Conservation (phyloP, 2,113 vertebrate genomes). For the Pampusana beccarii region DNA sequence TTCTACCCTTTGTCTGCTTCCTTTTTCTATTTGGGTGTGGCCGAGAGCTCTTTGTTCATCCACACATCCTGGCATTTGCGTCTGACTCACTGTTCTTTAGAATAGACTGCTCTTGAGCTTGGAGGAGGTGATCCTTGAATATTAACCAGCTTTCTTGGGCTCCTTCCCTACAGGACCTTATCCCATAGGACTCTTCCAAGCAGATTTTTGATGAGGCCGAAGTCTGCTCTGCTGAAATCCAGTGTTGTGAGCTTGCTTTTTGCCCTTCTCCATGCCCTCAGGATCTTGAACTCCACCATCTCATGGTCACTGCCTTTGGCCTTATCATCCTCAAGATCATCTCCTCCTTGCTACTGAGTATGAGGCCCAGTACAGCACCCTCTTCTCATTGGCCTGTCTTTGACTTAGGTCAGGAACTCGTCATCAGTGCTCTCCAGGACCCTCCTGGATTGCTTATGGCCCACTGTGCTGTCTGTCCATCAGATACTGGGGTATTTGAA, state of each 20-base stretch:
- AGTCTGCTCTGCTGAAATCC: neutral
- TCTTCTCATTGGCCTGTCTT: neutral
- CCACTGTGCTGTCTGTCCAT: neutral
- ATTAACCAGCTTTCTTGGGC: neutral
- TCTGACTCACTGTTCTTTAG: neutral
- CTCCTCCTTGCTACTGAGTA: neutral
- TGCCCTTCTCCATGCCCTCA: neutral
- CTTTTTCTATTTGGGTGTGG: too few relatives aligned
- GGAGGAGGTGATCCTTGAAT: neutral
- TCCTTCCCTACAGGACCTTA: neutral
- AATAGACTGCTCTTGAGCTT: neutral
- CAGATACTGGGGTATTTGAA: neutral
- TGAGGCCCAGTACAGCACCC: neutral
- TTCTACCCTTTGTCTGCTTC: too few relatives aligned
- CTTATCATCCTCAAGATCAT: neutral
- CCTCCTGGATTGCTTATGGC: neutral
- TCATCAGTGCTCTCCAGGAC: neutral
- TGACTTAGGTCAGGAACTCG: neutral
- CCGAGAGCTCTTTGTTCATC: neutral
- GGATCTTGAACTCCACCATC: neutral
- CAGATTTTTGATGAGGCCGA: neutral
- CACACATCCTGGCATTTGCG: neutral
- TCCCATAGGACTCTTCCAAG: neutral
- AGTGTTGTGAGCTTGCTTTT: neutral
- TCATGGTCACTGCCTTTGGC: neutral